phyloP scores from a whole-genome alignment of 2,888 invertebrate species.

The Leucoma salicis region DNA sequence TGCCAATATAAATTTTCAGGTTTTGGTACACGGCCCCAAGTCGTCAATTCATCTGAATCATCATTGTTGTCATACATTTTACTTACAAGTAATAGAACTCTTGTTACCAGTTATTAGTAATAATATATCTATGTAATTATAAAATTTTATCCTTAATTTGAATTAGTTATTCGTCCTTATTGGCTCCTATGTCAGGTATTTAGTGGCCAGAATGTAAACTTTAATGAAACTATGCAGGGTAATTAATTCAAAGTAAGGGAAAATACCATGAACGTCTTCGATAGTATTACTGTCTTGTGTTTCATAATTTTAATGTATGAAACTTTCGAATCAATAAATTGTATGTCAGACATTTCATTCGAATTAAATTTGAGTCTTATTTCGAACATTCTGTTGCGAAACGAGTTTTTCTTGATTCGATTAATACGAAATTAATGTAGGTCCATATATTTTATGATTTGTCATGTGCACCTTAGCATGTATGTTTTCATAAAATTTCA shows the following conservation, averaged over 20 bases:
- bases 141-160: constrained; percentile 42
- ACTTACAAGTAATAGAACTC: constrained; percentile 51
- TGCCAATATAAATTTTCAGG: constrained; percentile 30
- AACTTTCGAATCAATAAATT: background rate
- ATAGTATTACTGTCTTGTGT: constrained; percentile 13
- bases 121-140: constrained; percentile 25
- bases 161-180: constrained; percentile 36
- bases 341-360: constrained; percentile 2
- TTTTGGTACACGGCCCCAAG: constrained; percentile 37
- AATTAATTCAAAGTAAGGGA: constrained; percentile 49
- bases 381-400: constrained; percentile 33
- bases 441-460: constrained; percentile 18
- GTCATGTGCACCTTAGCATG: constrained; percentile 22
- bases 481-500: constrained; percentile 35
- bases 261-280: constrained; percentile 21
- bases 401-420: constrained; percentile 31
- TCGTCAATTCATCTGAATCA: constrained; percentile 64
- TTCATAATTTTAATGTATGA: background rate
- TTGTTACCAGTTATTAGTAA: constrained; percentile 73
- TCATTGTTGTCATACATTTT: constrained; percentile 50
- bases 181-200: constrained; percentile 20
- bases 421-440: constrained; percentile 30
- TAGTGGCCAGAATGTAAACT: constrained; percentile 16
- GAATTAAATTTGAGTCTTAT: constrained; percentile 19
- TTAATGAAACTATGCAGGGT: constrained; percentile 28